A percentile compares a stretch with the other conserved stretches of the same genome.
Conservation (phyloP, 2,888 invertebrate genomes). For the Drosophila ochracea region DNA sequence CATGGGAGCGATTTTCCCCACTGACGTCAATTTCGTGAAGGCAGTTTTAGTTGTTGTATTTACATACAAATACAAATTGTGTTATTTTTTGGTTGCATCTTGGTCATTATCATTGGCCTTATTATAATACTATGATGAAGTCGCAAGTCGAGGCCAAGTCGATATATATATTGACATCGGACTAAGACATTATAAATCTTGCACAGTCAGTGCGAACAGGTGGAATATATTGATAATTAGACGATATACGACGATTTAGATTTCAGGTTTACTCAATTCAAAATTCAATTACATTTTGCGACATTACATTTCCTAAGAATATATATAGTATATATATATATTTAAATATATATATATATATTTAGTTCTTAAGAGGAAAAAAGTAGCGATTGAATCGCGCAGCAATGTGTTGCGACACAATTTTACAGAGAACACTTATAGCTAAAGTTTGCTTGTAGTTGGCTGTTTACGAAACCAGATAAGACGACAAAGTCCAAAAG, state of each 20-base stretch:
- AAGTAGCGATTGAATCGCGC: constrained; percentile 12
- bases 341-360: no score
- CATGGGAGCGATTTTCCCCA: constrained; percentile 19
- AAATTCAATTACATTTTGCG: no score
- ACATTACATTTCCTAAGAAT: no score
- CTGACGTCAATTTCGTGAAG: constrained; percentile 57
- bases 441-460: not conserved
- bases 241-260: not conserved
- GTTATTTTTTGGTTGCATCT: constrained; percentile 26
- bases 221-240: not conserved
- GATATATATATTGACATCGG: not conserved
- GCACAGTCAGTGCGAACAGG: not conserved
- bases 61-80: not conserved
- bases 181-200: not conserved
- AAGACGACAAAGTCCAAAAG: constrained; percentile 37
- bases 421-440: not conserved
- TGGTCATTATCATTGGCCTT: constrained; percentile 15
- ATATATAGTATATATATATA: no score
- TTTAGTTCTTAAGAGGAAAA: not conserved
- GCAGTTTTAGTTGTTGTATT: not conserved
- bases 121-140: not conserved
- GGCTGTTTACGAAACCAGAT: constrained; percentile 12
- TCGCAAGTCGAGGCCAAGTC: not conserved
- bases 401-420: constrained; percentile 5
- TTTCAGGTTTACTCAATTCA: not conserved